Conservation (phyloP, 2,888 invertebrate genomes). For the Drosophila birchii region DNA sequence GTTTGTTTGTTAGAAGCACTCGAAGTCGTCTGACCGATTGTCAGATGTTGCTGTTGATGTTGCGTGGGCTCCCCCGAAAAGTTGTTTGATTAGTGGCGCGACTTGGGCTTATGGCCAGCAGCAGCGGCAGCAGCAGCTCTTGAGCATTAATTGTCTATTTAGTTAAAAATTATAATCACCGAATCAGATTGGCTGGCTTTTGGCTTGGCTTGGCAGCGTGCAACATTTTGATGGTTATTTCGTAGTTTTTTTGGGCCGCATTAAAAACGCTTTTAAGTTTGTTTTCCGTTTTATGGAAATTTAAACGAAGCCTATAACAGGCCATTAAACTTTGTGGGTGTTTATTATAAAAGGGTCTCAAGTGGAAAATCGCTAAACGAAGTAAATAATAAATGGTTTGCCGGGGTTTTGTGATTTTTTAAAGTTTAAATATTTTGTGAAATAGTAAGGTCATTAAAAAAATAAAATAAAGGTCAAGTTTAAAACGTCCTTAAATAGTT, state of each 20-base stretch:
- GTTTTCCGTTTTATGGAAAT: constrained; percentile 18
- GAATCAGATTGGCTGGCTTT: constrained; percentile 25
- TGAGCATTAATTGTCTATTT: constrained; percentile 69
- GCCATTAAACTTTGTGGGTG: constrained; percentile 49
- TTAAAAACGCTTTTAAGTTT: constrained; percentile 8
- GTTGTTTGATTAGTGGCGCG: constrained; percentile 64
- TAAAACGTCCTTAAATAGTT: neutral
- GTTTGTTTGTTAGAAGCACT: constrained; percentile 69
- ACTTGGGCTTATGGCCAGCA: constrained; percentile 26
- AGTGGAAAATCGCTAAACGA: neutral
- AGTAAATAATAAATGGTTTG: neutral
- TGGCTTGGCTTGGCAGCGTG: constrained; percentile 1
- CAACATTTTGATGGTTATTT: constrained; percentile 12
- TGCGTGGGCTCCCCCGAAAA: constrained; percentile 48
- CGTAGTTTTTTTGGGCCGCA: constrained; percentile 1
- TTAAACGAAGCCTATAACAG: neutral
- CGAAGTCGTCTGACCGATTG: constrained; percentile 63
- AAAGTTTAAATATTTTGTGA: neutral
- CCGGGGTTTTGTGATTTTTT: neutral
- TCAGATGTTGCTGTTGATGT: constrained; percentile 60
- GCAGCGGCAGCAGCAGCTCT: constrained; percentile 16
- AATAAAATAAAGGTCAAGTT: neutral
- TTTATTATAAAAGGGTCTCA: constrained; percentile 13
- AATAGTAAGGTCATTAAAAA: neutral
- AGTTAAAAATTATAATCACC: constrained; percentile 55